These are phyloP conservation scores for Drosophila gaucha DNA, from an alignment of 2,888 invertebrate species.

Conservation along the genomic window DNA sequence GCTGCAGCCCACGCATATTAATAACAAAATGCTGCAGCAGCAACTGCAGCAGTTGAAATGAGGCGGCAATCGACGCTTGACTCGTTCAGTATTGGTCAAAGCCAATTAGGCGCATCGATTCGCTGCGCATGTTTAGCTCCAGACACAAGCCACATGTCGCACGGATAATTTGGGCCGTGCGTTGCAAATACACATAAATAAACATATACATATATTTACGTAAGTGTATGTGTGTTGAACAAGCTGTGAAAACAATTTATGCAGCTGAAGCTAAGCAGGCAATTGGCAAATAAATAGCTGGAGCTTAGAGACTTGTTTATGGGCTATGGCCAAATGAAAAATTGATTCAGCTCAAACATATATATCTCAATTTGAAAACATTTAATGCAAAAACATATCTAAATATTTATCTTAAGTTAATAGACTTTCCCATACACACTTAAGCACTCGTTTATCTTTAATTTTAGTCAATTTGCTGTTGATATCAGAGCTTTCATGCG, in stretches of 20 bases:
- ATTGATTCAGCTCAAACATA: not conserved
- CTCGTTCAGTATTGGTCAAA: slow-evolving; percentile 51
- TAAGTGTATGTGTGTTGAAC: slow-evolving; percentile 5
- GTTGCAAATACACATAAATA: slow-evolving; percentile 15
- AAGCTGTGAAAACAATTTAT: slow-evolving; percentile 58
- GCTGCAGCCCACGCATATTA: slow-evolving; percentile 71
- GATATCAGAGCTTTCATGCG: slow-evolving; percentile 9
- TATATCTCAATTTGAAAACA: not conserved
- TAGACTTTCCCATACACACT: too few species aligned
- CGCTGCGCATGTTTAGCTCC: slow-evolving; percentile 57
- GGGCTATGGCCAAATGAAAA: not conserved
- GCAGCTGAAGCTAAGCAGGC: slow-evolving; percentile 23
- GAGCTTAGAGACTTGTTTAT: slow-evolving; percentile 2
- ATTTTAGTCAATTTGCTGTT: slow-evolving; percentile 1
- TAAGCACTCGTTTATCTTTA: not conserved
- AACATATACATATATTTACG: not conserved
- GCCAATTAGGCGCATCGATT: slow-evolving; percentile 76
- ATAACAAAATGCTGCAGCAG: slow-evolving; percentile 32
- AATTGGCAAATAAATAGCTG: slow-evolving; percentile 4
- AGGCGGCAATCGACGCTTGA: too few species aligned
- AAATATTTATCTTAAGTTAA: too few species aligned
- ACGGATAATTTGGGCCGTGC: slow-evolving; percentile 41
- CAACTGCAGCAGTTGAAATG: slow-evolving; percentile 11
- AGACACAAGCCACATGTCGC: slow-evolving; percentile 60
- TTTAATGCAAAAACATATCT: not conserved